phyloP scores from a whole-genome alignment of 2,888 invertebrate genomes.

The Cerastis rubricosa region DNA sequence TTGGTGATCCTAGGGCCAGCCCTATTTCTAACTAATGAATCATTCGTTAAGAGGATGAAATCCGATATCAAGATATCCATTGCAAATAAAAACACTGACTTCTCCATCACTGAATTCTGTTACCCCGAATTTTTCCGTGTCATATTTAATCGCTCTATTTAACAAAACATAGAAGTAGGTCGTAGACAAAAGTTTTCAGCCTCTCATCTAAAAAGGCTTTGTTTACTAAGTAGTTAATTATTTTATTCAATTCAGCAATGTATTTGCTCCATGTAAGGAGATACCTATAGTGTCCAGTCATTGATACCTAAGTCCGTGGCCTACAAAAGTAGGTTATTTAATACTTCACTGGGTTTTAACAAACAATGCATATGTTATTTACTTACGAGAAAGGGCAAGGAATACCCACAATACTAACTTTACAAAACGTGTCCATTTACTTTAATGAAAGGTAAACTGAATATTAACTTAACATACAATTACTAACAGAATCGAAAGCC shows the following conservation, averaged over 20 bases:
- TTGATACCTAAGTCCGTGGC: neutral
- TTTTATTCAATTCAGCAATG: neutral
- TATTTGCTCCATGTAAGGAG: neutral
- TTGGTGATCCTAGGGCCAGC: neutral
- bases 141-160: neutral
- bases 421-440: neutral
- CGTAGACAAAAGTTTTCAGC: neutral
- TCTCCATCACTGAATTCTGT: neutral
- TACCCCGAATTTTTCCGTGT: slow-evolving; percentile 7
- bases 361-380: neutral
- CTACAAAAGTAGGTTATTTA: neutral
- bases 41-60: neutral
- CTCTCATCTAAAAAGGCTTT: slow-evolving; percentile 1
- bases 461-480: slow-evolving; percentile 8
- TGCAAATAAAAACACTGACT: neutral
- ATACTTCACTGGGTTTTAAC: slow-evolving; percentile 26
- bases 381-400: neutral
- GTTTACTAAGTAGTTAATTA: neutral
- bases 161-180: neutral
- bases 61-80: slow-evolving; percentile 16
- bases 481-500: neutral
- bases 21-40: neutral
- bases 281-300: neutral
- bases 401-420: slow-evolving; percentile 1
- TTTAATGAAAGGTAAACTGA: slow-evolving; percentile 4